Conservation (phyloP, 1,140 invertebrate species). For the Muscidifurax raptorellus region DNA sequence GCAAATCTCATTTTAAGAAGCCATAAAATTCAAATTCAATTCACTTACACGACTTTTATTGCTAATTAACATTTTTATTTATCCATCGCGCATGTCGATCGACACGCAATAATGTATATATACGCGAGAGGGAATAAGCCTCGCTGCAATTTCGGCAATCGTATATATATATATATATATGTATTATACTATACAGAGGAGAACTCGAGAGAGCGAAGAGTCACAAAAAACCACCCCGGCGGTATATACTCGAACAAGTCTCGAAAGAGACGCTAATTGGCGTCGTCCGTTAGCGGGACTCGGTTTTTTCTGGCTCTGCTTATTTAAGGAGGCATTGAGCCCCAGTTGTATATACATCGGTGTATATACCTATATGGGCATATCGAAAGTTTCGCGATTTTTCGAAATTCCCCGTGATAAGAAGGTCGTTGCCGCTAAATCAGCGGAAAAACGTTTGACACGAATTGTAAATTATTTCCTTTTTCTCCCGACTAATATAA, state of each 20-base stretch:
- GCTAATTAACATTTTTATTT: conserved; percentile 20
- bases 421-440: too few species aligned
- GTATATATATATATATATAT: too few species aligned
- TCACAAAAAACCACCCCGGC: conserved; percentile 18
- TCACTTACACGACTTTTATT: not conserved
- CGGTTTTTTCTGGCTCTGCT: not conserved
- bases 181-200: too few species aligned
- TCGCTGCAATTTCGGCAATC: not conserved
- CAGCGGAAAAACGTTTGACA: too few species aligned
- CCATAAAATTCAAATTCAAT: conserved; percentile 2
- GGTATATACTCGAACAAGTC: not conserved
- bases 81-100: not conserved
- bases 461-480: too few species aligned
- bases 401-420: not conserved
- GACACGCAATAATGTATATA: not conserved
- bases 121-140: not conserved
- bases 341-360: not conserved
- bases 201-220: not conserved
- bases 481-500: too few species aligned
- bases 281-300: conserved; percentile 26
- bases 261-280: conserved; percentile 44
- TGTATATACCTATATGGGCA: too few species aligned
- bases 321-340: not conserved
- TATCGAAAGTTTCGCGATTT: not conserved
- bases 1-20: not conserved